Conservation (phyloP, 2,797 vertebrate species). For the Vultur gryphus region DNA sequence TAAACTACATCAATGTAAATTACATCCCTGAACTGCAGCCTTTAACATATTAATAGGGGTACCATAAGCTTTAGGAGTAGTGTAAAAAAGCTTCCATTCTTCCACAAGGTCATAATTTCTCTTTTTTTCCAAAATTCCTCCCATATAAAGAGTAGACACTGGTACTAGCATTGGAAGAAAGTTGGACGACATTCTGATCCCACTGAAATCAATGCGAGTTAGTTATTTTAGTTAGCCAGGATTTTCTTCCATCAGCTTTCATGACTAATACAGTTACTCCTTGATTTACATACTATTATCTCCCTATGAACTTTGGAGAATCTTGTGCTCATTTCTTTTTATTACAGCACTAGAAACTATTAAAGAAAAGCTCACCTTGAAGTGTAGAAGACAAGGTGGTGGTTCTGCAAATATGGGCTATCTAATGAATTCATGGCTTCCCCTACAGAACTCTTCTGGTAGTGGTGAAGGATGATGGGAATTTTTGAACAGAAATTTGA, state of each 20-base stretch:
- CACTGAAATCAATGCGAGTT: not conserved
- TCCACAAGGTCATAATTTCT: not conserved
- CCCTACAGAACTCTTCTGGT: not conserved
- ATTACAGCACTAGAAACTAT: constrained; percentile 38
- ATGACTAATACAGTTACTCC: constrained; percentile 3
- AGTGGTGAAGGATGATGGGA: not conserved
- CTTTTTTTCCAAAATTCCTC: not conserved
- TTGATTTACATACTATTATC: constrained; percentile 53
- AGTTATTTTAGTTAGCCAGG: not conserved
- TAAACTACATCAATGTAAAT: not conserved
- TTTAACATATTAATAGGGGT: not conserved
- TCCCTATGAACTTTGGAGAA: constrained; percentile 35
- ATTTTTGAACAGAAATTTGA: not conserved
- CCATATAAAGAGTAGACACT: not conserved
- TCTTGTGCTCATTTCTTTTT: constrained; percentile 46
- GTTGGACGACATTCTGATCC: not conserved
- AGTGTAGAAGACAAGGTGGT: constrained; percentile 14
- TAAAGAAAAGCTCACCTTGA: constrained; percentile 56
- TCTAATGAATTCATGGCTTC: constrained; percentile 30
- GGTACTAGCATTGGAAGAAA: not conserved
- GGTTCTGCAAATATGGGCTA: not conserved
- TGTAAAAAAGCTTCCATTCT: not conserved
- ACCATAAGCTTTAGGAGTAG: not conserved
- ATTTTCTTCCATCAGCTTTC: not conserved
- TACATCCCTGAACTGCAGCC: not conserved